These are phyloP conservation scores for Porites australiensis DNA, from an alignment of 64 coral and sea anemone species.

Conservation along the genomic window DNA sequence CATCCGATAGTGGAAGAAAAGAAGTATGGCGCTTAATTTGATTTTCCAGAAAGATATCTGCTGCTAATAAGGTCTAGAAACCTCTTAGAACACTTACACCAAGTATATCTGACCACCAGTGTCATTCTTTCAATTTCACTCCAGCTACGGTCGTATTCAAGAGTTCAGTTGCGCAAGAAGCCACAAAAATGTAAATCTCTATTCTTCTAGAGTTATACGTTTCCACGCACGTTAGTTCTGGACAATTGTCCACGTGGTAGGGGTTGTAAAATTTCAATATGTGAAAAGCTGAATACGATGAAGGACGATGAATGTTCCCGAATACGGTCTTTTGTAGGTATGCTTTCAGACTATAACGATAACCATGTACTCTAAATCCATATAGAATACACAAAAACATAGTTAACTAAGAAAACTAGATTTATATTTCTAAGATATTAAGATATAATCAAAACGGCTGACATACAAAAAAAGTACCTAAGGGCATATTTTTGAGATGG, in stretches of 20 bases:
- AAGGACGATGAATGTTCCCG: not conserved
- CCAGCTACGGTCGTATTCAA: not conserved
- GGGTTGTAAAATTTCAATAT: not conserved
- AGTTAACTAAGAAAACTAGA: too few relatives aligned
- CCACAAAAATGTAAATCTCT: slow-evolving; percentile 28
- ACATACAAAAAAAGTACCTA: not conserved
- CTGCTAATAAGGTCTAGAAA: too few relatives aligned
- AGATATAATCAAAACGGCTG: too few relatives aligned
- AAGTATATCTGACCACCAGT: not conserved
- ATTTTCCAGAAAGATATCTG: too few relatives aligned
- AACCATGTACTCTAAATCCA: not conserved
- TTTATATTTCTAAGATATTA: too few relatives aligned
- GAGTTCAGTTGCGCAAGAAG: not conserved
- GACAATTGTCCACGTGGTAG: slow-evolving; percentile 46
- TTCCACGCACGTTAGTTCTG: not conserved
- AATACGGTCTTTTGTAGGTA: not conserved
- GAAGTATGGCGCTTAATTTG: too few relatives aligned
- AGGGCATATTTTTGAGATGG: slow-evolving; percentile 10
- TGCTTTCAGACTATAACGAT: not conserved
- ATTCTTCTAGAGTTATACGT: not conserved
- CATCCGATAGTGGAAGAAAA: too few relatives aligned
- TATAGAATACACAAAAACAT: not conserved
- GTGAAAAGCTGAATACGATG: not conserved
- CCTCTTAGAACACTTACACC: not conserved
- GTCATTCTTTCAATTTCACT: not conserved